phyloP scores from a whole-genome alignment of 2,113 vertebrate species.

The Poeciliopsis turrubarensis region DNA sequence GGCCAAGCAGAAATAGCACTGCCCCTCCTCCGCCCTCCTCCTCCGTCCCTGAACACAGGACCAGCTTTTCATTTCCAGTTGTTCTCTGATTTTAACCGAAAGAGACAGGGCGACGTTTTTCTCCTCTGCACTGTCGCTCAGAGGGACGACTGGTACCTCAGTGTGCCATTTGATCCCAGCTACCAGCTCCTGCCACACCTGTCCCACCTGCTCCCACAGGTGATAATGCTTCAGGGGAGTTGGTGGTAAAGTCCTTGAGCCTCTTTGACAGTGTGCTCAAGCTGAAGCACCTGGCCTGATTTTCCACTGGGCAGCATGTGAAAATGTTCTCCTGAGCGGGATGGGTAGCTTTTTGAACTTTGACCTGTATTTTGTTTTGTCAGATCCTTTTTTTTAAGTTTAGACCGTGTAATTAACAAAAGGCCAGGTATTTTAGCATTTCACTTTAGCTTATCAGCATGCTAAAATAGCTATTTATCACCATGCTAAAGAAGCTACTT shows the following conservation, averaged over 20 bases:
- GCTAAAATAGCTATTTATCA: no score
- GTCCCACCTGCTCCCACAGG: slow-evolving; percentile 31
- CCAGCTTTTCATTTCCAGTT: slow-evolving; percentile 41
- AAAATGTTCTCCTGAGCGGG: slow-evolving; percentile 30
- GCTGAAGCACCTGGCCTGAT: slow-evolving; percentile 58
- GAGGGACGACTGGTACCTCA: slow-evolving; percentile 50
- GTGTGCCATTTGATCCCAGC: slow-evolving; percentile 62
- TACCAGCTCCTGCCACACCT: slow-evolving; percentile 28
- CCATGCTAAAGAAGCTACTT: background rate
- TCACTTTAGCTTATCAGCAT: no score
- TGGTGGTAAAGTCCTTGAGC: slow-evolving; percentile 15
- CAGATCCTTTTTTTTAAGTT: background rate
- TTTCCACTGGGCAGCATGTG: slow-evolving; percentile 26
- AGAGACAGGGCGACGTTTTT: slow-evolving; percentile 28
- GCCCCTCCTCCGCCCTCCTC: slow-evolving; percentile 37
- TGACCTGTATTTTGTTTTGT: slow-evolving; percentile 40
- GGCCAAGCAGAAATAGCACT: slow-evolving; percentile 68
- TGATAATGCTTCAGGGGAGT: slow-evolving; percentile 71
- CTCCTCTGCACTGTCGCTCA: slow-evolving; percentile 19
- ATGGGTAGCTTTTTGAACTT: slow-evolving; percentile 49
- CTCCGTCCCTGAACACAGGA: slow-evolving; percentile 49
- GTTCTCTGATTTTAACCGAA: slow-evolving; percentile 30
- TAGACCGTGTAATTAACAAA: no score
- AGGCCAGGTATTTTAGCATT: no score
- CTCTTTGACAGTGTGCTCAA: slow-evolving; percentile 40